These are phyloP conservation scores for Sebastes itinus DNA, from an alignment of 2,797 vertebrate genomes.

Conservation along the genomic window DNA sequence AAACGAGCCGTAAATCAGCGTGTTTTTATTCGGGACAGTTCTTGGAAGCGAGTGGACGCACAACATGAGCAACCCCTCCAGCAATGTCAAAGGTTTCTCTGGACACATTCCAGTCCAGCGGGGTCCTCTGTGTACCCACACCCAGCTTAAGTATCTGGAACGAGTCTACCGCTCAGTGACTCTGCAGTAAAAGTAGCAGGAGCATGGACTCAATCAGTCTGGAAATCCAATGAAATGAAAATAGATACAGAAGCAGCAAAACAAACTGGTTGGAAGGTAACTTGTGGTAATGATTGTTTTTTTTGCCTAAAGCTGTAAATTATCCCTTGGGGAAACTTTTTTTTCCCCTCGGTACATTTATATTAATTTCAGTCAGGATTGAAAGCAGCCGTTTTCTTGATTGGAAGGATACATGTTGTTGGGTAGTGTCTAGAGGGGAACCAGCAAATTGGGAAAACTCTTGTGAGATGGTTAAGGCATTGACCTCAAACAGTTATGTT, in stretches of 20 bases:
- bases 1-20: slow-evolving; percentile 24
- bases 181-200: neutral
- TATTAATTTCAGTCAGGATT: neutral
- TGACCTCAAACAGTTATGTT: no score
- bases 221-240: no score
- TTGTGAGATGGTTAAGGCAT: no score
- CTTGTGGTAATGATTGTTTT: neutral
- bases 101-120: slow-evolving; percentile 31
- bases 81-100: slow-evolving; percentile 40
- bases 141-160: slow-evolving; percentile 38
- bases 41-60: slow-evolving; percentile 13
- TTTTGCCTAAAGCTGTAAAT: neutral
- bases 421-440: no score
- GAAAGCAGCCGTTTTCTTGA: neutral
- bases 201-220: neutral
- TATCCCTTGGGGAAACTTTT: neutral
- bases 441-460: no score
- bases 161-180: neutral
- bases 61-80: slow-evolving; percentile 1
- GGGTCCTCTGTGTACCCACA: neutral
- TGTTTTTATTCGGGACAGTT: slow-evolving; percentile 36
- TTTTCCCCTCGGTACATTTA: neutral
- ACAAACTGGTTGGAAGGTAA: neutral
- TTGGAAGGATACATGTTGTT: neutral
- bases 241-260: neutral